Evolutionary conservation across 2,797 vertebrate genomes (phyloP).

Genomic region (Myotis findleyi): DNA sequence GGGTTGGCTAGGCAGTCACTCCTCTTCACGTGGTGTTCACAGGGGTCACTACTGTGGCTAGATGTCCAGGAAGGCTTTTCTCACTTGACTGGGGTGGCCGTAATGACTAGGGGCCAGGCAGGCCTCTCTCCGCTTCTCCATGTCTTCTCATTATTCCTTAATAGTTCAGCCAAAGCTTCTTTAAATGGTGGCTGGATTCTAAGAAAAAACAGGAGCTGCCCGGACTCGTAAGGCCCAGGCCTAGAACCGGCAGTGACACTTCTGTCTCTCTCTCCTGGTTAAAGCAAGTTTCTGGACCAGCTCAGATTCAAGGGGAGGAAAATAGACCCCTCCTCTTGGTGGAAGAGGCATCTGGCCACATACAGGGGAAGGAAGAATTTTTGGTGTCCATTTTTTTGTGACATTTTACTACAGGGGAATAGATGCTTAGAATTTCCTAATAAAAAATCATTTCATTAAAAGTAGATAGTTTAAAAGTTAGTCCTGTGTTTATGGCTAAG

Average conservation of each 20-base stretch:
- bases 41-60: background rate
- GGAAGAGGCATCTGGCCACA: background rate
- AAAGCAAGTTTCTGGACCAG: background rate
- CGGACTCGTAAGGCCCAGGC: background rate
- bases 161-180: background rate
- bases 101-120: background rate
- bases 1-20: background rate
- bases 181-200: background rate
- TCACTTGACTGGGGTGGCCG: background rate
- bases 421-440: conserved; percentile 24
- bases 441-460: conserved; percentile 41
- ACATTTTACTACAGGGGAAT: background rate
- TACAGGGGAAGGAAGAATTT: background rate
- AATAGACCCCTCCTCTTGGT: background rate
- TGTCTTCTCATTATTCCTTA: background rate
- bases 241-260: background rate
- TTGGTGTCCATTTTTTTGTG: background rate
- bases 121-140: background rate
- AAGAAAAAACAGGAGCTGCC: background rate
- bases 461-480: background rate
- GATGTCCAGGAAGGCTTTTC: background rate
- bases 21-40: background rate
- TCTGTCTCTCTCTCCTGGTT: background rate
- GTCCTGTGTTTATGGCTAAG: background rate
- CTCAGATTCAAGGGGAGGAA: background rate